Conservation (phyloP, 2,888 invertebrate genomes). For the Gari tellinella region DNA sequence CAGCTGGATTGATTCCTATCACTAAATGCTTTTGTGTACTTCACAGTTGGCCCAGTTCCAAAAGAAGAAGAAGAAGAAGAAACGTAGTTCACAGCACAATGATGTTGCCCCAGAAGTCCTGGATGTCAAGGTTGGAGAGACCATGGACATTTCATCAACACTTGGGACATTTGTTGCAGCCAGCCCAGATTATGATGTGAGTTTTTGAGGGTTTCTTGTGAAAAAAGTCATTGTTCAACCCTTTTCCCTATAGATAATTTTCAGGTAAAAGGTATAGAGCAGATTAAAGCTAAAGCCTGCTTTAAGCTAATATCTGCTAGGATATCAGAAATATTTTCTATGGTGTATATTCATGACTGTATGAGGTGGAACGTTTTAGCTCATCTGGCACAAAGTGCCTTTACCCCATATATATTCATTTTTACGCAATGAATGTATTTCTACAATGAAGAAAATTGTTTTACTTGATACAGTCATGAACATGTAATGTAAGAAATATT, state of each 20-base stretch:
- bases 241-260: too few species aligned
- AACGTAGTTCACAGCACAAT: constrained; percentile 34
- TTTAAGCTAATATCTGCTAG: neutral
- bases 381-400: too few species aligned
- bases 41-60: constrained; percentile 78
- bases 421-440: too few species aligned
- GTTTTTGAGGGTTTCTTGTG: constrained; percentile 11
- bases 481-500: too few species aligned
- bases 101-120: constrained; percentile 1
- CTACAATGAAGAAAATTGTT: too few species aligned
- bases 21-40: constrained; percentile 24
- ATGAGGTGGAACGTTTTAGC: too few species aligned
- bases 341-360: too few species aligned
- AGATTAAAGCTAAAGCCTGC: too few species aligned
- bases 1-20: too few species aligned
- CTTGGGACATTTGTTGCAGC: constrained; percentile 6
- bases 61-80: constrained; percentile 75
- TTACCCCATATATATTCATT: too few species aligned
- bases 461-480: too few species aligned
- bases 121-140: constrained; percentile 8
- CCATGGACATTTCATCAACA: neutral
- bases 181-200: constrained; percentile 53
- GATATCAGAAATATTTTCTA: neutral
- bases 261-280: too few species aligned
- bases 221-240: neutral